Base-by-base conservation (phyloP, 2,888 invertebrate genomes). In the Isoperla grammatica region DNA sequence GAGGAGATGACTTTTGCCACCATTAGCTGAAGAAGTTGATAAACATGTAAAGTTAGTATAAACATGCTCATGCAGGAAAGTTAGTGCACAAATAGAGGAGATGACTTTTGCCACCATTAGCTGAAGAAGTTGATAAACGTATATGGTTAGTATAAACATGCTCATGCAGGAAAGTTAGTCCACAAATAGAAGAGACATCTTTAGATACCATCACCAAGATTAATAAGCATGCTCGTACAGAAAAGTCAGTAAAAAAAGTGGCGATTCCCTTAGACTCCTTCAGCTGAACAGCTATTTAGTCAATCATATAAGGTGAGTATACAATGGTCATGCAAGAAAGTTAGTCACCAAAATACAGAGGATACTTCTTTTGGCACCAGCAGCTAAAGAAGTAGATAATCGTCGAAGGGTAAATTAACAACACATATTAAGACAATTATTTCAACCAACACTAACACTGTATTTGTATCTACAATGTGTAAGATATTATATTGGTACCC, bases 1-100 rank as follows among this genome's bases (percentile, higher is more conserved):
- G 86, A 83, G 29, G 91, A 90, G 58, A 93, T 84, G 2, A 87
- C 69, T 60, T 85, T 86, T 0, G 94, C 94, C 39, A 87, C 73
- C 49, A 83, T 74, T 23, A 92, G 71, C 86, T 90, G 76, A 23
- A 57, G 65, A 48, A 13, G 9, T 37, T 29, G 5, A 29, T 12
- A 3, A 2, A 4, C 3, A 29, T 22, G 13, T n/a, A 2, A 22
- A 3, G 57, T 57, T 49, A 57, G 57, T 50, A n/a, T n/a, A 19
- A 49, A 17, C 55, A 46, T 58, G 45, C 43, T 35, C 19, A 58
- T 42, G 23, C 22, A 17, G 22, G 29, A 8, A 4, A 29, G 29
- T n/a, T 70, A 94, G 79, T 0, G 88, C 88, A 72, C 94, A 94
- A 1, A 84, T 66, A 3, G 86, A 83, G 29, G 91, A 90, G 58